Conservation (phyloP, 2,888 invertebrate genomes). For the Drosophila neutralis region DNA sequence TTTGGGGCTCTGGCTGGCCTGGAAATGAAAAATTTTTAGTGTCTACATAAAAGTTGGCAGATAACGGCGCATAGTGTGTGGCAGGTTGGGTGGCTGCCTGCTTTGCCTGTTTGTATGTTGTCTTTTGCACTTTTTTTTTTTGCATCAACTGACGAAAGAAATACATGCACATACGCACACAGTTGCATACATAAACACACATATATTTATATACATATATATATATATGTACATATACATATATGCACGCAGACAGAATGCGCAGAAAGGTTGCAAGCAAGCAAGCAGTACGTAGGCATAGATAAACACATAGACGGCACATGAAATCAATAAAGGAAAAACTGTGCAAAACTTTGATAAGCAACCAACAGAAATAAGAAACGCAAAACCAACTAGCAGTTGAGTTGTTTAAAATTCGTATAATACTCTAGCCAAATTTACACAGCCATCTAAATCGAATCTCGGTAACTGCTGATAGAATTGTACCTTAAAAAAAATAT, state of each 20-base stretch:
- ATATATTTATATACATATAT: not conserved
- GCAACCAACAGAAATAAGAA: slow-evolving; percentile 11
- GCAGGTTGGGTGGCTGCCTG: slow-evolving; percentile 40
- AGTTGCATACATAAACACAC: not conserved
- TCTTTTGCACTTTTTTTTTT: slow-evolving; percentile 55
- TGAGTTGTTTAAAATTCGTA: slow-evolving; percentile 22
- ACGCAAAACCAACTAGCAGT: not conserved
- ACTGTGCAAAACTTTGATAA: slow-evolving; percentile 40
- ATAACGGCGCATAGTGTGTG: slow-evolving; percentile 51
- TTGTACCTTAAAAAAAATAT: not conserved
- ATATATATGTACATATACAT: not conserved
- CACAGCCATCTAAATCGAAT: not conserved
- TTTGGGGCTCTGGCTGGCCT: slow-evolving; percentile 49
- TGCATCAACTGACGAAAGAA: slow-evolving; percentile 51
- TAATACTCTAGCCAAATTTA: not conserved
- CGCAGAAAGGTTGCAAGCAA: slow-evolving; percentile 19
- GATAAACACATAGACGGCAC: slow-evolving; percentile 61
- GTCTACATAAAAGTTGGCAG: slow-evolving; percentile 75
- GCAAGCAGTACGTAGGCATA: slow-evolving; percentile 61
- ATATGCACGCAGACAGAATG: slow-evolving; percentile 32
- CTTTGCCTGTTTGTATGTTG: slow-evolving; percentile 70
- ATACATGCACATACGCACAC: slow-evolving; percentile 14
- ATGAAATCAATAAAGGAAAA: slow-evolving; percentile 39
- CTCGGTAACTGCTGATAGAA: not conserved
- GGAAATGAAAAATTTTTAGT: slow-evolving; percentile 78